Percentiles rank a stretch among this genome's conserved stretches.
phyloP scores from a whole-genome alignment of 2,888 invertebrate genomes.

The Lacanobia oleracea region DNA sequence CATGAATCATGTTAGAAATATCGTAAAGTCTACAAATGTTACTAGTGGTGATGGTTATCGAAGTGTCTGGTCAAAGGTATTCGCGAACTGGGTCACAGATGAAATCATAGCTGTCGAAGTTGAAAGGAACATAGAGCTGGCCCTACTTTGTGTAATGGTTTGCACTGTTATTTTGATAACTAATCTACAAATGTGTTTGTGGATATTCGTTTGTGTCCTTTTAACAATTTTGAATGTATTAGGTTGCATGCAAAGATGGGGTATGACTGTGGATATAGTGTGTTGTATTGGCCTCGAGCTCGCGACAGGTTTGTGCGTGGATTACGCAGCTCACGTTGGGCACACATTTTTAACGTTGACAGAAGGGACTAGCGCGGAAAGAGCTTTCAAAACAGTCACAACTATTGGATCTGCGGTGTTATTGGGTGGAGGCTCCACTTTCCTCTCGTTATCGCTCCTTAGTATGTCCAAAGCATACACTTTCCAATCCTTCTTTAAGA shows the following conservation, averaged over 20 bases:
- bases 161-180: slow-evolving; percentile 94
- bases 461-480: slow-evolving; percentile 94
- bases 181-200: slow-evolving; percentile 94
- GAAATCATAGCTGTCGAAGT: slow-evolving; percentile 94
- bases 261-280: slow-evolving; percentile 95
- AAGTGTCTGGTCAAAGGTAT: slow-evolving; percentile 93
- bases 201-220: slow-evolving; percentile 94
- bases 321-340: slow-evolving; percentile 95
- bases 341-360: slow-evolving; percentile 94
- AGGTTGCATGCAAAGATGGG: slow-evolving; percentile 95
- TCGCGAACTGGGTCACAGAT: slow-evolving; percentile 94
- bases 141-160: slow-evolving; percentile 94
- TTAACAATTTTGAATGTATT: slow-evolving; percentile 94
- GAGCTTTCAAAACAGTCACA: slow-evolving; percentile 92
- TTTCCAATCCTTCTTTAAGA: slow-evolving; percentile 94
- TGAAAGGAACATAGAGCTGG: slow-evolving; percentile 93
- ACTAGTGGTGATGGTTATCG: slow-evolving; percentile 91
- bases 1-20: slow-evolving; percentile 92
- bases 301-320: slow-evolving; percentile 95
- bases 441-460: slow-evolving; percentile 93
- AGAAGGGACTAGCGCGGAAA: slow-evolving; percentile 88
- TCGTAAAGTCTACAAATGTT: slow-evolving; percentile 91
- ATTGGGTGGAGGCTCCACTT: slow-evolving; percentile 94
- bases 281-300: slow-evolving; percentile 95
- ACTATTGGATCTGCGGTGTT: slow-evolving; percentile 94